A percentile compares a stretch with the other conserved stretches of the same genome.
Evolutionary conservation across 2,888 invertebrate species (phyloP).

Genomic region (Synanthedon myopaeformis): DNA sequence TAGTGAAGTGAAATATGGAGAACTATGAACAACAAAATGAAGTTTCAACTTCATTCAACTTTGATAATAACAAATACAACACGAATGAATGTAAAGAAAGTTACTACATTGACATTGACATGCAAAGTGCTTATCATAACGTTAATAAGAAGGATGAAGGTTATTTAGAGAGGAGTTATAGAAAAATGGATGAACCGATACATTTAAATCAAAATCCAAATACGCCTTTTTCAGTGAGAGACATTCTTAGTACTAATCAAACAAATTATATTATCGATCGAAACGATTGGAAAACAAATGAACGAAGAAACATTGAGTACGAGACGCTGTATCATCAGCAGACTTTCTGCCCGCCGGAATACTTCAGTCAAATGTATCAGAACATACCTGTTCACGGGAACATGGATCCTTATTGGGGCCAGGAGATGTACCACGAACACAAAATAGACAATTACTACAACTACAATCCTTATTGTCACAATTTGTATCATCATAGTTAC

Average conservation of each 20-base stretch:
- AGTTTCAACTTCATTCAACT: conserved; percentile 45
- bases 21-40: conserved; percentile 52
- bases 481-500: conserved; percentile 44
- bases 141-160: conserved; percentile 23
- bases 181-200: conserved; percentile 34
- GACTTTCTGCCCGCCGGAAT: conserved; percentile 38
- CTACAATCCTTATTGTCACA: conserved; percentile 46
- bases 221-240: conserved; percentile 59
- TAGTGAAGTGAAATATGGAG: conserved; percentile 38
- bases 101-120: conserved; percentile 26
- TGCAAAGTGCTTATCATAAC: conserved; percentile 5
- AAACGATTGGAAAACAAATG: conserved; percentile 45
- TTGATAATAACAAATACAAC: conserved; percentile 40
- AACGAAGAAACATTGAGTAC: conserved; percentile 35
- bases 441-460: conserved; percentile 52
- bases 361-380: conserved; percentile 39
- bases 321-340: conserved; percentile 40
- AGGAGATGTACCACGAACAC: conserved; percentile 41
- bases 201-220: conserved; percentile 23
- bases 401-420: conserved; percentile 45
- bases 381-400: conserved; percentile 40
- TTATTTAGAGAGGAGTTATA: conserved; percentile 21
- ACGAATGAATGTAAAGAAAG: conserved; percentile 42
- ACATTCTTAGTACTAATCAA: conserved; percentile 51
- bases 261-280: conserved; percentile 39